These are phyloP conservation scores for Aphis gossypii DNA, from an alignment of 1,140 invertebrate species.

Conservation along the genomic window DNA sequence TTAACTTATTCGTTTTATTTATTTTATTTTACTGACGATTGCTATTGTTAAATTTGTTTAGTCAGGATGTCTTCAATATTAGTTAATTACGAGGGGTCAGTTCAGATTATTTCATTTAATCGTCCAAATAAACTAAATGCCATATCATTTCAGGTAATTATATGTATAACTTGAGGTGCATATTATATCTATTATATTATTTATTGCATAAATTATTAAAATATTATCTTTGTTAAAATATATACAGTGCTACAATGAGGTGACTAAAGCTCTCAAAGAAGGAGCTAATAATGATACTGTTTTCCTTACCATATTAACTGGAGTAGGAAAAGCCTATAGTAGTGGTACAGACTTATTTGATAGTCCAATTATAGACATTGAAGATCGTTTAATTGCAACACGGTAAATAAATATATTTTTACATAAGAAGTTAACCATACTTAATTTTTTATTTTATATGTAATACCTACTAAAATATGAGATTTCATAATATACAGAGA, in stretches of 20 bases:
- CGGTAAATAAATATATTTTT: constrained; percentile 12
- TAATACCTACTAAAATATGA: constrained; percentile 58
- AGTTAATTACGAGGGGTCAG: constrained; percentile 34
- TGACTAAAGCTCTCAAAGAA: constrained; percentile 72
- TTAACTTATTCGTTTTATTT: background rate
- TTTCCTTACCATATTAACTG: constrained; percentile 75
- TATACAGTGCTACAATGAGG: constrained; percentile 62
- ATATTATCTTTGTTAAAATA: background rate
- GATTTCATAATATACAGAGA: constrained; percentile 66
- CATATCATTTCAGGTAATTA: constrained; percentile 68
- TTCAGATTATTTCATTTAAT: constrained; percentile 72
- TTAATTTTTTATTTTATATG: background rate
- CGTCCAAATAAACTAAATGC: constrained; percentile 82
- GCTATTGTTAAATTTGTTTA: background rate
- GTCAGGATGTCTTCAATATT: constrained; percentile 35
- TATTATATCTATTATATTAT: background rate
- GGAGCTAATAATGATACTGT: constrained; percentile 73
- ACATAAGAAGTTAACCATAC: background rate
- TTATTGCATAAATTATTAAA: constrained; percentile 26
- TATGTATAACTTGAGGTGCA: background rate
- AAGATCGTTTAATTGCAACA: constrained; percentile 59
- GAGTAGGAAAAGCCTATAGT: constrained; percentile 80
- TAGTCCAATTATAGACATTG: constrained; percentile 62
- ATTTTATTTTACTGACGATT: background rate
- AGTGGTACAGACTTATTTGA: constrained; percentile 87